phyloP scores from a whole-genome alignment of 2,888 invertebrate species.

The Halictus quadricinctus region DNA sequence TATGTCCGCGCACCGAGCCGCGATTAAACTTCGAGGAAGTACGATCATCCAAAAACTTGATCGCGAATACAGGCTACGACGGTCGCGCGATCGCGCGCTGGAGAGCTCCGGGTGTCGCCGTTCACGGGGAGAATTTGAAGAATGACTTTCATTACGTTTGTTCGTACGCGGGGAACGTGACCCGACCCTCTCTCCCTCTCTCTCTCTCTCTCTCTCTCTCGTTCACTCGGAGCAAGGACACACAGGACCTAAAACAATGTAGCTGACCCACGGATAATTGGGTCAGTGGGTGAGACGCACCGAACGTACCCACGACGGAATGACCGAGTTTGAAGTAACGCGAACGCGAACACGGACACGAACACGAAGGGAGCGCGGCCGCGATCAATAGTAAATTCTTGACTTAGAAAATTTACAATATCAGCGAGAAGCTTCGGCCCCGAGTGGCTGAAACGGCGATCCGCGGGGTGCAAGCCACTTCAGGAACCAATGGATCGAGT shows the following conservation, averaged over 20 bases:
- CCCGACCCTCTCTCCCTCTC: background rate
- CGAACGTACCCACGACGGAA: slow-evolving; percentile 44
- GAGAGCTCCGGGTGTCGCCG: background rate
- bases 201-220: background rate
- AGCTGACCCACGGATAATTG: slow-evolving; percentile 59
- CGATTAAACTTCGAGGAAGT: slow-evolving; percentile 15
- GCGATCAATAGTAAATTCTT: slow-evolving; percentile 70
- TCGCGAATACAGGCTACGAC: background rate
- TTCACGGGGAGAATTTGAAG: slow-evolving; percentile 27
- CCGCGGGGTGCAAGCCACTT: slow-evolving; percentile 7
- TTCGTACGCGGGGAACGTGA: slow-evolving; percentile 22
- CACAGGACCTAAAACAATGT: slow-evolving; percentile 60
- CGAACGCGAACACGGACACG: slow-evolving; percentile 7
- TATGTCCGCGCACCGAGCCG: background rate
- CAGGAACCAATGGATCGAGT: slow-evolving; percentile 34
- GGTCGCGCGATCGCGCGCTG: no score
- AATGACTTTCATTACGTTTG: slow-evolving; percentile 32
- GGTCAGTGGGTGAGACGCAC: slow-evolving; percentile 71
- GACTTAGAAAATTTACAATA: slow-evolving; percentile 71
- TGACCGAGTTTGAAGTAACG: slow-evolving; percentile 67
- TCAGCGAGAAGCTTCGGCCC: slow-evolving; percentile 52
- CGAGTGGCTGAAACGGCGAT: slow-evolving; percentile 8
- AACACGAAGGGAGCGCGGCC: background rate
- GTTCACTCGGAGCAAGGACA: slow-evolving; percentile 9
- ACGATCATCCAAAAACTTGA: slow-evolving; percentile 16